Evolutionary conservation across 2,797 vertebrate genomes (phyloP), one percentile per base, ranked within the genome.

Genomic region (Protonibea diacanthus): DNA sequence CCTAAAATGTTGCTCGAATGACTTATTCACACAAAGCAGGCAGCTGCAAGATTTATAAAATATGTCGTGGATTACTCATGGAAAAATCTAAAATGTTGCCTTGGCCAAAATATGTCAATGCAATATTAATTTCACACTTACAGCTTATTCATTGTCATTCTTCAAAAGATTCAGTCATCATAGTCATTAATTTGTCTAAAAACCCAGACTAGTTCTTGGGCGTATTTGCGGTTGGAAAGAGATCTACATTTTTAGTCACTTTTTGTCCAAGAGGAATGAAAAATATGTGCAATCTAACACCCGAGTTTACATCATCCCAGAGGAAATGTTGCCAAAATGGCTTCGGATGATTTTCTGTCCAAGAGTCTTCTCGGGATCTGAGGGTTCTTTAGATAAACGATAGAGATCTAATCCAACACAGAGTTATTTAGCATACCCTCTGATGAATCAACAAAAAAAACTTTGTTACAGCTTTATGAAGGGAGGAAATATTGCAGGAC

Each of bases 231-330:
- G 29, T 47, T 65, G 29, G 67, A 65, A 71, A 48, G 38, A n/a
- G 2, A 42, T 44, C 10, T 33, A 42, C 20, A 63, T n/a, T 38
- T 38, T 33, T 17, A 52, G 23, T 21, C 33, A 33, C 18, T 68
- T 25, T 62, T 51, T 25, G 25, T 72, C 13, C 12, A 45, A 62
- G 45, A 51, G 44, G 33, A 62, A 67, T 57, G 51, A 56, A 72
- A 62, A 66, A 15, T n/a, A 23, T 63, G 3, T 60, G 13, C 40
- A 47, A n/a, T 17, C 14, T 21, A 42, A 42, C 7, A 40, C 17
- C 29, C 23, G 38, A 60, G 20, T 33, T 67, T 38, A 47, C 52
- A 58, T 68, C 45, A 59, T 58, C 52, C 15, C 9, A 23, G 13
- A 53, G 52, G 20, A 57, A 70, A 23, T 17, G 12, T 59, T 40